Base-by-base conservation (phyloP, 2,797 vertebrate species). In the Carduelis carduelis region DNA sequence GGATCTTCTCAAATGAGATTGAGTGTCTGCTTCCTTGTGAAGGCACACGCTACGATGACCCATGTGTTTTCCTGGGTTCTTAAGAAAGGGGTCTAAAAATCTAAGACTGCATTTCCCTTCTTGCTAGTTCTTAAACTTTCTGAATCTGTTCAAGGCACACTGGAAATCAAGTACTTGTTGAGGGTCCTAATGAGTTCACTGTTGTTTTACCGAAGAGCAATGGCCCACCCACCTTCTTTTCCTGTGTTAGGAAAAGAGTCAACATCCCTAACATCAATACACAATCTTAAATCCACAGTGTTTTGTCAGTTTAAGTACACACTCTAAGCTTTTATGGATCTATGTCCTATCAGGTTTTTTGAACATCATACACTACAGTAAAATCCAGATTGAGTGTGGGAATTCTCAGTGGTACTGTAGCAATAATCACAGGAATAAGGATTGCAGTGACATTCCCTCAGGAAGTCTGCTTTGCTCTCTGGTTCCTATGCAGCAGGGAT, bases 371-470 rank as follows among this genome's bases (percentile, higher is more conserved):
- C 20, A 14, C 76, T 91, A 50, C 72, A 87, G 24, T 52, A 88
- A 92, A 93, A 77, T 68, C 26, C 68, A 89, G 60, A 83, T 55
- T 61, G 87, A 72, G 72, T 55, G 66, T 91, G 50, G 87, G 83
- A 96, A 94, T 94, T 94, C 94, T 90, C 96, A 93, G 80, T 1
- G 32, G 89, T 72, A 81, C 70, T 49, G 28, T 39, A 81, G 87
- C 44, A 91, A 92, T 91, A 96, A 95, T 94, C 95, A 96, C 94
- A 95, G 87, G 89, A 96, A 93, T 96, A 95, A 79, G 82, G 91
- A 94, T 63, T 86, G 74, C 64, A 82, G 77, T 5, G 1, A 66
- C 56, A 87, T 93, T 96, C 89, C 87, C 96, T 93, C 80, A 94
- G 95, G 95, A 95, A 96, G 85, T 79, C 70, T 94, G 93, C 63